Base-by-base conservation (phyloP, 2,888 invertebrate species). In the Alloplasta piceator region DNA sequence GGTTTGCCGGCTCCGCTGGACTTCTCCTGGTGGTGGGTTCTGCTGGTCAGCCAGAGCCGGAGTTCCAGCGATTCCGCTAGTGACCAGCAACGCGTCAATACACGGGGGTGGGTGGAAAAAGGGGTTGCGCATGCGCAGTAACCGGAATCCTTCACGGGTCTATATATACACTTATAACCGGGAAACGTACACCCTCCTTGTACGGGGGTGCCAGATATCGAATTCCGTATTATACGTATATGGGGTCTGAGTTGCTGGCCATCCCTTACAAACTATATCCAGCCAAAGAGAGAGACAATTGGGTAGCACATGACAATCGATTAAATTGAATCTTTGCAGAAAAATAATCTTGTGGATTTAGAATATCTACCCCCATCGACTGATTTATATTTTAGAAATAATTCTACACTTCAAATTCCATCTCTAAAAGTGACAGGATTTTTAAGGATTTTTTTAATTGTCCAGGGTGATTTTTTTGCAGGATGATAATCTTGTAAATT, bases 81-180 rank as follows among this genome's bases (percentile, higher is more conserved):
- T 91, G 91, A 91, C 91, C 91, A 78, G 82, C 75, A 89, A 86
- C 89, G 87, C 92, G 91, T 92, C 92, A 91, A 92, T 92, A 92
- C 90, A 89, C 84, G 85, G 87, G 87, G 88, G 84, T 85, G 85
- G 85, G 79, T 81, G 88, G 88, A 86, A 88, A 88, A 90, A 89
- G 89, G 90, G 90, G 87, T 89, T 87, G 91, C 91, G 90, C 89
- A 83, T 86, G 90, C 90, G 91, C 90, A 82, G 85, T 83, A 85
- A 74, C 77, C 4, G 70, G 46, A 67, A 82, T 80, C 72, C 64
- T 82, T 72, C 78, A 63, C 60, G 61, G 66, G 58, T 80, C 78
- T 76, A 70, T 77, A 76, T 55, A 72, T 55, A 75, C 75, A 46
- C 52, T 78, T 66, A 55, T 55, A 26, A 74, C 52, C 73, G 48